These are phyloP conservation scores for Metellina segmentata DNA, from an alignment of 2,888 invertebrate genomes.

Conservation along the genomic window DNA sequence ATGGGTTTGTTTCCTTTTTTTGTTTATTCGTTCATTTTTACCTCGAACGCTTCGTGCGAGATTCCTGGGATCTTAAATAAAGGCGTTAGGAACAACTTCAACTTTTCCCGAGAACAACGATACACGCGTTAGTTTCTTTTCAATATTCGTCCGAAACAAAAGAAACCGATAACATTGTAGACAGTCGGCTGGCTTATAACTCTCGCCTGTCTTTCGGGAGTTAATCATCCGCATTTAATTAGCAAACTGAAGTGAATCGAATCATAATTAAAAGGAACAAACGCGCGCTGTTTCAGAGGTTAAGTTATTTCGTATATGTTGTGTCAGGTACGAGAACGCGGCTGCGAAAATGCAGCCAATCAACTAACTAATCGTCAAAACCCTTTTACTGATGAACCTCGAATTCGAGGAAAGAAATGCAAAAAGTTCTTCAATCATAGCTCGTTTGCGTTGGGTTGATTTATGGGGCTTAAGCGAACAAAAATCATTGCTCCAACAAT, in stretches of 20 bases:
- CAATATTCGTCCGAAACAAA: too few species aligned
- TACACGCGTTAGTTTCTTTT: too few species aligned
- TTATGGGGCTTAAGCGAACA: constrained; percentile 18
- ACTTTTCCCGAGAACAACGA: too few species aligned
- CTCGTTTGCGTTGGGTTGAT: constrained; percentile 15
- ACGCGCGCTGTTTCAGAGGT: background rate
- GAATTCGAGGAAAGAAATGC: background rate
- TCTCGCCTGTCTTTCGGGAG: background rate
- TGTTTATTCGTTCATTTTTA: background rate
- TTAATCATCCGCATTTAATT: constrained; percentile 59
- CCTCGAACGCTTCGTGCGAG: too few species aligned
- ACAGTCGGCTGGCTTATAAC: background rate
- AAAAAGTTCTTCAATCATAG: constrained; percentile 19
- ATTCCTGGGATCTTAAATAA: too few species aligned
- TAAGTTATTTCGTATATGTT: background rate
- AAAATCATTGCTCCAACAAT: constrained; percentile 22
- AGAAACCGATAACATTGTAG: too few species aligned
- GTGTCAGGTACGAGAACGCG: background rate
- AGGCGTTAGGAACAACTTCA: too few species aligned
- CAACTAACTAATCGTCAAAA: constrained; percentile 2
- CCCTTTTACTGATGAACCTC: background rate
- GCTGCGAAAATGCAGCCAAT: background rate
- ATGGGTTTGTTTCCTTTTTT: background rate
- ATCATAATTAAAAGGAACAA: constrained; percentile 37
- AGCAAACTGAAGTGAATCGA: constrained; percentile 34